A percentile compares a stretch with the other conserved stretches of the same genome.
These are phyloP conservation scores for Caprella mutica DNA, from an alignment of 2,888 invertebrate species.

Conservation along the genomic window DNA sequence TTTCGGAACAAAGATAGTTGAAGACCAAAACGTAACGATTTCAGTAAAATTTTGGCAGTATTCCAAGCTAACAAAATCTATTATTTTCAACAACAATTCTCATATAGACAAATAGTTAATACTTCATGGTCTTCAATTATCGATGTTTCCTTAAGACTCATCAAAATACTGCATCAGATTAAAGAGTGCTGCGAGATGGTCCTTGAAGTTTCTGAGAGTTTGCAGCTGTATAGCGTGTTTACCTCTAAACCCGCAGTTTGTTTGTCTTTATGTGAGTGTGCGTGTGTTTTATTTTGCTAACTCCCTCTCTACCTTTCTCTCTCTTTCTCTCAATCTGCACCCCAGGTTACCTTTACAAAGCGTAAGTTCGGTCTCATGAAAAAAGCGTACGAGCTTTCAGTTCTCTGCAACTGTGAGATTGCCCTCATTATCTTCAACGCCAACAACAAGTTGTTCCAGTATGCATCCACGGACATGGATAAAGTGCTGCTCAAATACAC, in stretches of 20 bases:
- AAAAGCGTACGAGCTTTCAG: constrained; percentile 50
- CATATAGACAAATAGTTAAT: too few relatives aligned
- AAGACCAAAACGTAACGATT: too few relatives aligned
- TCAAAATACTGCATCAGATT: too few relatives aligned
- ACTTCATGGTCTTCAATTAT: too few relatives aligned
- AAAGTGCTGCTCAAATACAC: constrained; percentile 49
- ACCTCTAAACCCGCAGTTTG: neutral
- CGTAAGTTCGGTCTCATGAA: constrained; percentile 51
- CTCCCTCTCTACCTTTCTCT: neutral
- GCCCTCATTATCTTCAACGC: constrained; percentile 52
- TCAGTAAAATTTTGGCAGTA: too few relatives aligned
- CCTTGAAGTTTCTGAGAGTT: too few relatives aligned
- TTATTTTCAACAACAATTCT: too few relatives aligned
- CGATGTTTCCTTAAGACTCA: too few relatives aligned
- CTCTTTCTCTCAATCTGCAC: neutral
- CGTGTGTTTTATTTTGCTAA: neutral
- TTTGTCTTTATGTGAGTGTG: neutral
- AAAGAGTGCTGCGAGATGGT: too few relatives aligned
- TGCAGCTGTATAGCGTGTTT: too few relatives aligned
- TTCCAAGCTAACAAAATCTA: too few relatives aligned
- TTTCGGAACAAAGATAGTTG: too few relatives aligned
- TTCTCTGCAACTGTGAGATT: constrained; percentile 51
- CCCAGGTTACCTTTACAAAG: constrained; percentile 50
- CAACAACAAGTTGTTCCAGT: constrained; percentile 48
- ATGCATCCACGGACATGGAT: constrained; percentile 50